Conservation (phyloP, 2,888 invertebrate species). For the Physocephala rufipes region DNA sequence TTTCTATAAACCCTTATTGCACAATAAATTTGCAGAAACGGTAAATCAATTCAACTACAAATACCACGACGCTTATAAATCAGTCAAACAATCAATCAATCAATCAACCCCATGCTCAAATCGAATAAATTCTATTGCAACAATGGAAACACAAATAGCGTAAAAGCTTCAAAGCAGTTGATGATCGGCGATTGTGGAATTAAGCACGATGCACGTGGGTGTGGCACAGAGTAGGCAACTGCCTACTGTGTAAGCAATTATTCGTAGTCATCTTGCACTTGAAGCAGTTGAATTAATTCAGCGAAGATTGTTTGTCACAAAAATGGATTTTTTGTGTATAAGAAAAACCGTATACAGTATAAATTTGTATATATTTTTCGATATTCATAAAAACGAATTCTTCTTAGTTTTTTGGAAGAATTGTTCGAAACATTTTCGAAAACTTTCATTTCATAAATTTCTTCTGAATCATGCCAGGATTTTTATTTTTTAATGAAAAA, state of each 20-base stretch:
- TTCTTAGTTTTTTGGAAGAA: too few relatives aligned
- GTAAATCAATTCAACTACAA: background rate
- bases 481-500: background rate
- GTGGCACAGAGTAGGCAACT: too few relatives aligned
- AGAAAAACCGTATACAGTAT: background rate
- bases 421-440: background rate
- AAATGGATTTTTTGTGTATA: too few relatives aligned
- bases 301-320: too few relatives aligned
- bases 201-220: too few relatives aligned
- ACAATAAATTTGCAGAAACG: slow-evolving; percentile 18
- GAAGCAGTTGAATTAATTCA: too few relatives aligned
- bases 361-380: background rate
- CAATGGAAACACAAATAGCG: slow-evolving; percentile 17
- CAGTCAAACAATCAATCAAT: slow-evolving; percentile 21
- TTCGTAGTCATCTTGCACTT: too few relatives aligned
- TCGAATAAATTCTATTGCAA: slow-evolving; percentile 28
- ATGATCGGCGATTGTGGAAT: too few relatives aligned
- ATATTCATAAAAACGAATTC: too few relatives aligned
- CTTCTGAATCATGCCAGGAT: background rate
- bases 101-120: slow-evolving; percentile 21
- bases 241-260: too few relatives aligned
- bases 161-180: too few relatives aligned
- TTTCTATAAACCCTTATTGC: background rate
- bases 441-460: background rate
- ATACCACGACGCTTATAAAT: slow-evolving; percentile 18